Evolutionary conservation across 2,888 invertebrate species (phyloP), one percentile per base, ranked within the genome.

Genomic region (Lithophane ornitopus): DNA sequence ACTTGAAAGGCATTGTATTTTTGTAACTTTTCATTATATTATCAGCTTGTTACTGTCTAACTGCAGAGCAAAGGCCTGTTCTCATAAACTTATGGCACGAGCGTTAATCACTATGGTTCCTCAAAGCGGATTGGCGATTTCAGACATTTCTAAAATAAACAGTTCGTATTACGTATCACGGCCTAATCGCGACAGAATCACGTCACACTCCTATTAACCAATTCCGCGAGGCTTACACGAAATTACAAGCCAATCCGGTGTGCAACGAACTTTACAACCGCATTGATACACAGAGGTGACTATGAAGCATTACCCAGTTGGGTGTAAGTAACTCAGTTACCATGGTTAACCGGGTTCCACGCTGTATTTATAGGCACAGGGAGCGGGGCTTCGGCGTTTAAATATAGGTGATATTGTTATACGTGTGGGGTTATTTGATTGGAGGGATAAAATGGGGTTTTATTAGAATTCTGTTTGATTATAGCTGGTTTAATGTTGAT

Each of bases 281-380:
- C 72, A 85, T 80, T 80, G 80, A 82, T 76, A 80, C 74, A 82
- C 78, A 62, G 70, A 82, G 82, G 80, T 72, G 74, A 67, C 76
- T 78, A 41, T 79, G 76, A 68, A 80, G 70, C 74, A 72, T 80
- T 83, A 86, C 19, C 46, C 86, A 87, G 80, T 84, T 78, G 81
- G 85, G 90, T 85, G 89, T 88, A 78, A 90, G 72, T 90, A 91
- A 91, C 84, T 82, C 77, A 76, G 84, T 89, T 87, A 84, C 85
- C 66, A 87, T 87, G 90, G 86, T 91, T 89, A 90, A 81, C 71
- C 80, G 89, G 74, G 85, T 81, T 88, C 79, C 76, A 69, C 67
- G 68, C 61, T 46, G 83, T 91, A 91, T 91, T 90, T 86, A 90
- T 91, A 91, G 87, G 65, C 54, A 59, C 22, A 46, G 52, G 78